Base-by-base conservation (phyloP, 2,888 invertebrate species). In the Acanthococcus lagerstroemiae region DNA sequence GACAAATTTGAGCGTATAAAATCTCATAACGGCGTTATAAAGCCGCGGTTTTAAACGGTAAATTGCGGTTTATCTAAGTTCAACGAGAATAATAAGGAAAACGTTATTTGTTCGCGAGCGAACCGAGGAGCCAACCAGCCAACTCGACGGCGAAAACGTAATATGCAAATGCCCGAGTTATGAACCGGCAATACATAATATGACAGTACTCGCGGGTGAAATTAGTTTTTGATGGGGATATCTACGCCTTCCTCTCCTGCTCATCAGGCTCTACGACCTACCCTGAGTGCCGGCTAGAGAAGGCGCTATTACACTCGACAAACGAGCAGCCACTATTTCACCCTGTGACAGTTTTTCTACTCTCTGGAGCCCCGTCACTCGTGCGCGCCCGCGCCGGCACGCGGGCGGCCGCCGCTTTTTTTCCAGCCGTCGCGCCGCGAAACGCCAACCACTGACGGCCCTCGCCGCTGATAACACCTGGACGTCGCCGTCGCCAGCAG, bases 21-120 rank as follows among this genome's bases (percentile, higher is more conserved):
- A 55, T 27, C 55, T 9, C 26, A 19, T 55, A 55, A 55, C 21
- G 30, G 30, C 30, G 30, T 55, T 55, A 26, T 30, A 30, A 55
- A 21, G 15, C 21, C 27, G 26, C 17, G 30, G 55, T 26, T 55
- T 55, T 55, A 27, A 55, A 30, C 30, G 55, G 55, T 55, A 30
- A 55, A 55, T 55, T 55, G 57, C 57, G 57, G 57, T 57, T 50
- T 57, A 57, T 57, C 57, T 57, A 30, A 57, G 57, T 46, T 61
- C 17, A 61, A 61, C 61, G 30, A 61, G 61, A 61, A 30, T 61
- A 61, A 61, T 61, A 48, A 61, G 48, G 61, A 61, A 61, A 48
- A 30, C 21, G 4, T 22, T 30, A 22, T 30, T 24, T 25, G 25
- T 55, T 26, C n/a, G 26, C 7, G 17, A 22, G 22, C 45, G 45